Evolutionary conservation across 2,888 invertebrate species (phyloP), one percentile per base, ranked within the genome.

Genomic region (Pharmacophagus antenor): DNA sequence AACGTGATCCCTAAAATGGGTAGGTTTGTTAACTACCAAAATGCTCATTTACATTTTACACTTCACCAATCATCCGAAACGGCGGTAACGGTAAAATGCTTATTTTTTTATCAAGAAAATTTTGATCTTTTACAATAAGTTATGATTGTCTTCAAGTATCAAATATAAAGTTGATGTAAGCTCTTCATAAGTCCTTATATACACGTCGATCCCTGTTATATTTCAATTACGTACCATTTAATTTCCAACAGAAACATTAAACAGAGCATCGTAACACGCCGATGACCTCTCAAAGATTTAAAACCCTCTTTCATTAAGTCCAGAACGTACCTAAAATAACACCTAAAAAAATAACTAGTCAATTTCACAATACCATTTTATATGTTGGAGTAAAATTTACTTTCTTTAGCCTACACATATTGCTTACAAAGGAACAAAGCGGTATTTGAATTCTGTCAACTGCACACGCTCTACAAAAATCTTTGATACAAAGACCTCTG

Each of bases 401-500:
- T 15, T 31, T 15, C 15, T 1, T 12, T 12, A 12, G 2, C 8
- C 31, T 10, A 31, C 12, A 31, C 31, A 3, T 1, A 15, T 3
- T 10, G 31, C 15, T 42, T 17, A 42, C 18, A 17, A n/a, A 42
- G 42, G 42, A 17, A 17, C 42, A 6, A 1, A 17, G 42, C 42
- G n/a, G 20, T 12, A 3, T 27, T 31, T 20, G 20, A 20, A 51
- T 31, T 20, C 21, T 20, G 51, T 51, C 37, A 51, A 51, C 27
- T 20, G 20, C 31, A 51, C 31, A 51, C 27, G 12, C 27, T 10
- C 10, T 31, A 5, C 20, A 3, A 49, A 23, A 22, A 6, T 18
- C 50, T 31, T 31, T 31, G 31, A 50, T 12, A 12, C 12, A 47
- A 10, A 20, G 18, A 15, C 25, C 49, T 42, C 15, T 25, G 42